Conservation (phyloP, 1,140 invertebrate genomes). For the Cotesia glomerata region DNA sequence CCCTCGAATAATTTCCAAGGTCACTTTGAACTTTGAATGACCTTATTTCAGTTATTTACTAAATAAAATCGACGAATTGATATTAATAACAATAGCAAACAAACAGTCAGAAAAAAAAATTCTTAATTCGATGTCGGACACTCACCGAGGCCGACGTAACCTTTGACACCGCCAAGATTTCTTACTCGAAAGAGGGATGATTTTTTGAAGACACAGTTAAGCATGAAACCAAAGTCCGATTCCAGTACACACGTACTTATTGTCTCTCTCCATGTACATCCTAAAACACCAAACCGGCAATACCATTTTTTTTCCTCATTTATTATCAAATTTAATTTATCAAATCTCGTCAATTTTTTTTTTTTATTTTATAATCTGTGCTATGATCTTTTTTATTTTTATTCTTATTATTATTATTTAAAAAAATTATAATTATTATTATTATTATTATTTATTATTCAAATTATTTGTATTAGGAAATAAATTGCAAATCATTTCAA, state of each 20-base stretch:
- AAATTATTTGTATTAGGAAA: no score
- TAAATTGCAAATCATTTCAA: neutral
- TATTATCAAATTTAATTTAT: neutral
- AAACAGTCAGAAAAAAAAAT: neutral
- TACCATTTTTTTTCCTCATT: constrained; percentile 17
- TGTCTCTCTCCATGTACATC: constrained; percentile 59
- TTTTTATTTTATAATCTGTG: constrained; percentile 42
- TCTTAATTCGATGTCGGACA: constrained; percentile 40
- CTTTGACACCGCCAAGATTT: constrained; percentile 87
- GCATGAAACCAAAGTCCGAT: constrained; percentile 84
- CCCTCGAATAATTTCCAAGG: neutral
- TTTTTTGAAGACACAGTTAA: constrained; percentile 91
- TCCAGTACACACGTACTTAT: constrained; percentile 80
- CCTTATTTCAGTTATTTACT: no score
- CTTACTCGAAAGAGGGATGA: constrained; percentile 85
- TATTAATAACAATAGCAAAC: no score
- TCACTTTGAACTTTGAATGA: no score
- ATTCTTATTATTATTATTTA: neutral
- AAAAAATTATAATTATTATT: neutral
- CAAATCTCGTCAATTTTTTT: neutral
- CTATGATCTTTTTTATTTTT: constrained; percentile 39
- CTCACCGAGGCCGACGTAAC: constrained; percentile 84
- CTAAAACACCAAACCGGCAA: constrained; percentile 53
- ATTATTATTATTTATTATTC: neutral
- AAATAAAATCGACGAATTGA: no score